Evolutionary conservation across 2,888 invertebrate genomes (phyloP).

Genomic region (Rhogogaster chlorosoma): DNA sequence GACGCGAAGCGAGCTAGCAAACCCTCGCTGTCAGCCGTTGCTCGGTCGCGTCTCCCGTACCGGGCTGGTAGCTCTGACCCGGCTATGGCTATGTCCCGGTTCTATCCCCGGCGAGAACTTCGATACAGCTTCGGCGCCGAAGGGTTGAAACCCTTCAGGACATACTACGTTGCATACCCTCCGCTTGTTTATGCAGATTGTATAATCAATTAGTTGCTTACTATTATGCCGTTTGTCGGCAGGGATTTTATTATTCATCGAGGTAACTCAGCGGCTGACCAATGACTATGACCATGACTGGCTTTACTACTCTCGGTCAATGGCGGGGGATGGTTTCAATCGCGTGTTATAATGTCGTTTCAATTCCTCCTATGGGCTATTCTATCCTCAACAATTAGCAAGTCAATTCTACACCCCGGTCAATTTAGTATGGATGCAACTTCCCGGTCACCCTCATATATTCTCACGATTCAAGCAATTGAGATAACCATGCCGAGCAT

Average conservation of each 20-base stretch:
- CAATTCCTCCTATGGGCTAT: background rate
- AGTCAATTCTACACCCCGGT: slow-evolving; percentile 27
- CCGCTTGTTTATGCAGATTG: background rate
- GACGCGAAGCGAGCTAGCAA: slow-evolving; percentile 65
- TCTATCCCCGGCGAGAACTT: background rate
- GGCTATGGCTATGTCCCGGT: background rate
- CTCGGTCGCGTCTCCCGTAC: slow-evolving; percentile 27
- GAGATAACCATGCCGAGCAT: background rate
- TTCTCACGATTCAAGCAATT: background rate
- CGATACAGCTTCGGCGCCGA: background rate
- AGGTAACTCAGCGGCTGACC: background rate
- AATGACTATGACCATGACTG: background rate
- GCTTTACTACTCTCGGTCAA: background rate
- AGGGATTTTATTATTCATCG: slow-evolving; percentile 44
- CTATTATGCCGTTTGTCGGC: slow-evolving; percentile 9
- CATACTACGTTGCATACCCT: background rate
- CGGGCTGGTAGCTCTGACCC: slow-evolving; percentile 18
- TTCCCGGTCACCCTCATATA: background rate
- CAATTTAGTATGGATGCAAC: slow-evolving; percentile 18
- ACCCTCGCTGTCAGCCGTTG: slow-evolving; percentile 55
- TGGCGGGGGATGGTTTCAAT: slow-evolving; percentile 21
- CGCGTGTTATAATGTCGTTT: slow-evolving; percentile 37
- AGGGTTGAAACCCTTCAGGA: slow-evolving; percentile 14
- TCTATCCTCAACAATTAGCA: slow-evolving; percentile 36
- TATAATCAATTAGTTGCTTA: slow-evolving; percentile 2